A percentile compares a stretch with the other conserved stretches of the same genome.
phyloP scores from a whole-genome alignment of 2,113 vertebrate genomes.

The Nesogale talazaci region DNA sequence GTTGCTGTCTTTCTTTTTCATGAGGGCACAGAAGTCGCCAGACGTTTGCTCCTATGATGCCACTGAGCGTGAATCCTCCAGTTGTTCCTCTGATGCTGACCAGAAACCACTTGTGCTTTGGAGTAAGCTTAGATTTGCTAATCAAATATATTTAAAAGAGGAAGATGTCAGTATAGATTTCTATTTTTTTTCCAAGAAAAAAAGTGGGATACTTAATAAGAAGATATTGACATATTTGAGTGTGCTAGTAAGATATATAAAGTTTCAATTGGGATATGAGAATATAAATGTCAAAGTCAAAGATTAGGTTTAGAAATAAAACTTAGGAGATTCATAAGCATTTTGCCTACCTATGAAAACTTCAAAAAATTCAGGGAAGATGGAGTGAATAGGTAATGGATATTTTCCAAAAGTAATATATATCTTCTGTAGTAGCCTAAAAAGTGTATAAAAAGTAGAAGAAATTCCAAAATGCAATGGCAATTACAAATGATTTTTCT shows the following conservation, averaged over 20 bases:
- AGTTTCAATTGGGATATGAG: not conserved
- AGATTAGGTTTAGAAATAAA: not conserved
- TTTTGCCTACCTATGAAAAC: not conserved
- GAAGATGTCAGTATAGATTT: not conserved
- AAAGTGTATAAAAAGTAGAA: not conserved
- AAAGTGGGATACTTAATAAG: not conserved
- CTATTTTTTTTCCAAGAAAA: not conserved
- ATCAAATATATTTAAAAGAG: not conserved
- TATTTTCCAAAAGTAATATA: too few relatives aligned
- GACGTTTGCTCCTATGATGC: not conserved
- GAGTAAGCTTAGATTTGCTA: not conserved
- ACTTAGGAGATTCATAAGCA: constrained; percentile 7
- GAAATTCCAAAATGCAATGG: not conserved
- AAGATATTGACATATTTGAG: not conserved
- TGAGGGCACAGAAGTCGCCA: too few relatives aligned
- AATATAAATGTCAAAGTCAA: not conserved
- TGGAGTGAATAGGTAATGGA: too few relatives aligned
- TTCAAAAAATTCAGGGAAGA: too few relatives aligned
- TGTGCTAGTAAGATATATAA: not conserved
- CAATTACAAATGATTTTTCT: not conserved
- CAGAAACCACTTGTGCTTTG: not conserved
- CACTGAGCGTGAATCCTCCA: not conserved
- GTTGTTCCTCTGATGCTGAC: not conserved
- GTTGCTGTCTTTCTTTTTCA: too few relatives aligned
- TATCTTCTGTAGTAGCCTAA: not conserved